Evolutionary conservation across 2,888 invertebrate species (phyloP).

Genomic region (Himalopsyche japonica): DNA sequence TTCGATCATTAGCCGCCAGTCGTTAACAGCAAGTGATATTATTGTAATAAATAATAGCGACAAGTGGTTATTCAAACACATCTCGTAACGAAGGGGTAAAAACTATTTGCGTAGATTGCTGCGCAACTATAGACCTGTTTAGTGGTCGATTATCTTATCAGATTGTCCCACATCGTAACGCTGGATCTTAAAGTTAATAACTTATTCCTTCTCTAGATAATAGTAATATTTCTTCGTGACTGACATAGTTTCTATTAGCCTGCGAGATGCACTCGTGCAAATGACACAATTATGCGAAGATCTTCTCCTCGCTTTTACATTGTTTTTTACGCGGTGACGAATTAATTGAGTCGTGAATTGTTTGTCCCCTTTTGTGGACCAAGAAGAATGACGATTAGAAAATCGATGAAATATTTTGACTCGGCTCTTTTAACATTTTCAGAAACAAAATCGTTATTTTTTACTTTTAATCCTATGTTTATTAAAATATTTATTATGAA

Average conservation of each 20-base stretch:
- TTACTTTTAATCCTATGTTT: too few relatives aligned
- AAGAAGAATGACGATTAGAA: too few relatives aligned
- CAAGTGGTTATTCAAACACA: too few relatives aligned
- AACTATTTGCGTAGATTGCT: background rate
- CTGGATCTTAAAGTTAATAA: background rate
- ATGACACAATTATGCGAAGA: slow-evolving; percentile 3
- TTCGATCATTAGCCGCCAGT: too few relatives aligned
- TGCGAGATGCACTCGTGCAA: background rate
- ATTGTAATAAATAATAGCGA: too few relatives aligned
- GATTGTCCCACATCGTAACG: slow-evolving; percentile 30
- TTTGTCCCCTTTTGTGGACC: background rate
- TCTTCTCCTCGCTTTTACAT: background rate
- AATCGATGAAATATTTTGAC: too few relatives aligned
- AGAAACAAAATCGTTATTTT: too few relatives aligned
- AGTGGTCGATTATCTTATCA: slow-evolving; percentile 25
- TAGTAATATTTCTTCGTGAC: slow-evolving; percentile 30
- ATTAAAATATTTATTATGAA: too few relatives aligned
- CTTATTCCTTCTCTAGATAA: background rate
- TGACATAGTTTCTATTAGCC: slow-evolving; percentile 34
- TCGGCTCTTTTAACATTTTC: too few relatives aligned
- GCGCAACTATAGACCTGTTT: background rate
- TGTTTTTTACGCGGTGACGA: background rate
- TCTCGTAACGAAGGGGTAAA: too few relatives aligned
- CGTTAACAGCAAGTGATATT: too few relatives aligned
- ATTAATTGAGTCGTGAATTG: background rate